A percentile compares a stretch with the other conserved stretches of the same genome.
Evolutionary conservation across 2,113 vertebrate genomes (phyloP).

Genomic region (Geococcyx californianus): DNA sequence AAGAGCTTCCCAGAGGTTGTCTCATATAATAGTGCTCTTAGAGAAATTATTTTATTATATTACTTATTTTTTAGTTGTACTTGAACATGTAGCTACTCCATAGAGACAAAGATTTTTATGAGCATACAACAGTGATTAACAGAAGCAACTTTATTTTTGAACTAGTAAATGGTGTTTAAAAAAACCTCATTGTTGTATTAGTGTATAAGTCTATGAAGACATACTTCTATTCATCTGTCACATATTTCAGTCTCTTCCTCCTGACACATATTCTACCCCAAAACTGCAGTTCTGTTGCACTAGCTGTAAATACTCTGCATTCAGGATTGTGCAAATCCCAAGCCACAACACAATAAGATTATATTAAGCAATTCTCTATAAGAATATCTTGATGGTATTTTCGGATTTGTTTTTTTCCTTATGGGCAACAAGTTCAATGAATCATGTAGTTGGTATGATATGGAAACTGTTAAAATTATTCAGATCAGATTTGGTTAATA

Average conservation of each 20-base stretch:
- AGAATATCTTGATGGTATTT: neutral
- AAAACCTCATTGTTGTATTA: accelerated
- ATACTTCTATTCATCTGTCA: neutral
- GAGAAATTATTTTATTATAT: neutral
- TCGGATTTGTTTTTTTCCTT: neutral
- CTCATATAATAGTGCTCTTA: neutral
- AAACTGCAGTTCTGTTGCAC: neutral
- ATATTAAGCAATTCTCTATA: neutral
- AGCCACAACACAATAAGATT: neutral
- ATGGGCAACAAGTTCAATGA: neutral
- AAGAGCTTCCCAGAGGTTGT: neutral
- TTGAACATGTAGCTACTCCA: neutral
- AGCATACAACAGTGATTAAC: neutral
- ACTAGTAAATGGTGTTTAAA: neutral
- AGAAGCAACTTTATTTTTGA: neutral
- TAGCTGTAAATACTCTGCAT: neutral
- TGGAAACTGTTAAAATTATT: neutral
- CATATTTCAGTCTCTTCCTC: neutral
- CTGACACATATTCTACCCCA: neutral
- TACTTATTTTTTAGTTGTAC: neutral
- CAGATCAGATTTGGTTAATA: neutral
- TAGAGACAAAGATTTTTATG: neutral
- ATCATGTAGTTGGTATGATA: neutral
- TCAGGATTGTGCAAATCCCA: neutral
- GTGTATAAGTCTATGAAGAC: accelerated